Conservation (phyloP, 2,888 invertebrate genomes). For the Orthonychiurus folsomi region DNA sequence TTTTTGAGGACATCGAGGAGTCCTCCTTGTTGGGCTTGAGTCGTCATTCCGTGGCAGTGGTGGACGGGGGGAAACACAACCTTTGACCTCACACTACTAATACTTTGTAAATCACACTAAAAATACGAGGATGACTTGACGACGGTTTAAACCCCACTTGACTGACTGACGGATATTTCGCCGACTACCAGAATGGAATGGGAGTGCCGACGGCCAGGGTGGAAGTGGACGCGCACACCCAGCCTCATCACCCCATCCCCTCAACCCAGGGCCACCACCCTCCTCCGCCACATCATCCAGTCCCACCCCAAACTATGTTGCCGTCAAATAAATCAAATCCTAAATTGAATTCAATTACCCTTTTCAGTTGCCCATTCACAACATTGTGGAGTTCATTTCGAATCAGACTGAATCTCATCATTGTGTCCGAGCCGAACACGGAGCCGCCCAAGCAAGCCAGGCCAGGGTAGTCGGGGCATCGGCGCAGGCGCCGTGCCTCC, state of each 20-base stretch:
- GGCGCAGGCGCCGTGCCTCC: conserved; percentile 60
- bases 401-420: conserved; percentile 96
- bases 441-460: conserved; percentile 73
- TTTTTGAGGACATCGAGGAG: conserved; percentile 96
- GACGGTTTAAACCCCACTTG: conserved; percentile 12
- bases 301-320: no score
- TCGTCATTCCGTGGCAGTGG: conserved; percentile 1
- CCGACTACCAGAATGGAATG: no score
- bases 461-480: conserved; percentile 87
- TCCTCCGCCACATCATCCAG: no score
- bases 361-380: conserved; percentile 85
- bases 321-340: no score
- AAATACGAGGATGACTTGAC: conserved; percentile 29
- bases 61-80: background rate
- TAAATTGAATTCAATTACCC: background rate
- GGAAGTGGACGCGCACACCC: no score
- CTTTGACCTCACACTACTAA: background rate
- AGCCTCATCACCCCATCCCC: no score
- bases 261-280: no score
- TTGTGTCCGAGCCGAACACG: conserved; percentile 89
- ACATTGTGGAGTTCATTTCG: conserved; percentile 96
- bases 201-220: no score
- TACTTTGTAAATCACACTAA: no score
- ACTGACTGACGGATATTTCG: background rate
- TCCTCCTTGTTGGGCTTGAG: conserved; percentile 65